Percentiles rank a stretch among this genome's conserved stretches.
Evolutionary conservation across 2,888 invertebrate genomes (phyloP).

Genomic region (Stegophylla sp.): DNA sequence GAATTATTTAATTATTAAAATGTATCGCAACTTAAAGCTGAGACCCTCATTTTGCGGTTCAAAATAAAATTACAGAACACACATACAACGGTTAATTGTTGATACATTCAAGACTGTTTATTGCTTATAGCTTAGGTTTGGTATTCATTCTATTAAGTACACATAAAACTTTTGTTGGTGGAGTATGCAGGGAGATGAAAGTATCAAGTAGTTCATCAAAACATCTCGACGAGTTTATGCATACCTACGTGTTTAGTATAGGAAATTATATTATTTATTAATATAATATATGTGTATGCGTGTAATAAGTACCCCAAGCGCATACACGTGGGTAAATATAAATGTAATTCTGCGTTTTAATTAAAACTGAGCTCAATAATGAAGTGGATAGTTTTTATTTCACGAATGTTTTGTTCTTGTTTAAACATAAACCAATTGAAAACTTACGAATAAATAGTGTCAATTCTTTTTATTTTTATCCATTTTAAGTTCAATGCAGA

Average conservation of each 20-base stretch:
- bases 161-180: no score
- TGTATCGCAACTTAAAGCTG: neutral
- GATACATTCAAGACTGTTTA: neutral
- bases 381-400: neutral
- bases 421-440: neutral
- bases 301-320: no score
- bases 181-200: neutral
- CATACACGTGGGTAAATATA: neutral
- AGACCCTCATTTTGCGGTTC: neutral
- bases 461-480: neutral
- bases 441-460: neutral
- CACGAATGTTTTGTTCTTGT: neutral
- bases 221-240: no score
- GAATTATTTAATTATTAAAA: conserved; percentile 34
- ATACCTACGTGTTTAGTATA: no score
- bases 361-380: neutral
- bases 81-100: neutral
- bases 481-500: no score
- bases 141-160: neutral
- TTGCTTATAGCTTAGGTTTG: neutral
- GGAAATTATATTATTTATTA: neutral
- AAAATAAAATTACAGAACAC: conserved; percentile 5
- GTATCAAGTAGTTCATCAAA: neutral
- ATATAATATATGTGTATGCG: no score
- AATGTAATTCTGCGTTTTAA: neutral